These are phyloP conservation scores for Linepithema humile DNA, from an alignment of 1,140 invertebrate genomes.

Conservation along the genomic window DNA sequence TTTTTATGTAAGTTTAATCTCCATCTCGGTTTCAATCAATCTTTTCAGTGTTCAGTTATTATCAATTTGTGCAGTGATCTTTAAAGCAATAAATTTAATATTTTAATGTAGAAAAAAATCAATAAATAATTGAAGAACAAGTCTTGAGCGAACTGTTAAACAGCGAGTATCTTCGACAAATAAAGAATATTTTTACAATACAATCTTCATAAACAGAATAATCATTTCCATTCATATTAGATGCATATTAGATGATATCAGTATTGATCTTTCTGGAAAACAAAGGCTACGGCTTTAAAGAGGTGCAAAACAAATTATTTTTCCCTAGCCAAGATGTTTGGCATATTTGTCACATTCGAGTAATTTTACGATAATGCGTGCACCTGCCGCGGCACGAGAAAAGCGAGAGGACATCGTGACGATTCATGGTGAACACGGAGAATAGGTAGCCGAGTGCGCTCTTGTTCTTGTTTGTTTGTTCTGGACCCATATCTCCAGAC, in stretches of 20 bases:
- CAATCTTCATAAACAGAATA: conserved; percentile 17
- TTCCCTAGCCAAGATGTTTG: conserved; percentile 75
- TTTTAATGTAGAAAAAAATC: too few relatives aligned
- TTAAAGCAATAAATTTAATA: background rate
- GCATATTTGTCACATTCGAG: conserved; percentile 83
- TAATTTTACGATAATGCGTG: conserved; percentile 78
- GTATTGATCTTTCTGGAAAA: conserved; percentile 32
- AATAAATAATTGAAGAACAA: too few relatives aligned
- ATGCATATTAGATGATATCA: background rate
- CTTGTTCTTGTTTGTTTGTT: conserved; percentile 80
- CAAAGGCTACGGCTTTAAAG: conserved; percentile 61
- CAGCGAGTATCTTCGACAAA: too few relatives aligned
- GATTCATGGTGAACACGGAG: conserved; percentile 65
- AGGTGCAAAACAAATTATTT: conserved; percentile 57
- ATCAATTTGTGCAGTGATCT: background rate
- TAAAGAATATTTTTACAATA: too few relatives aligned
- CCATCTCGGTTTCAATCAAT: background rate
- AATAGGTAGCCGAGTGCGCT: conserved; percentile 65
- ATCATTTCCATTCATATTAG: background rate
- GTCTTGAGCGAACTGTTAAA: too few relatives aligned
- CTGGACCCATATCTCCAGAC: conserved; percentile 76
- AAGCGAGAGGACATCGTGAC: conserved; percentile 61
- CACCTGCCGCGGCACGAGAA: conserved; percentile 76
- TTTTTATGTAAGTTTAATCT: conserved; percentile 32
- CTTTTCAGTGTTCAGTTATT: background rate